Conservation (phyloP, 2,113 vertebrate species). For the Recurvirostra avosetta region DNA sequence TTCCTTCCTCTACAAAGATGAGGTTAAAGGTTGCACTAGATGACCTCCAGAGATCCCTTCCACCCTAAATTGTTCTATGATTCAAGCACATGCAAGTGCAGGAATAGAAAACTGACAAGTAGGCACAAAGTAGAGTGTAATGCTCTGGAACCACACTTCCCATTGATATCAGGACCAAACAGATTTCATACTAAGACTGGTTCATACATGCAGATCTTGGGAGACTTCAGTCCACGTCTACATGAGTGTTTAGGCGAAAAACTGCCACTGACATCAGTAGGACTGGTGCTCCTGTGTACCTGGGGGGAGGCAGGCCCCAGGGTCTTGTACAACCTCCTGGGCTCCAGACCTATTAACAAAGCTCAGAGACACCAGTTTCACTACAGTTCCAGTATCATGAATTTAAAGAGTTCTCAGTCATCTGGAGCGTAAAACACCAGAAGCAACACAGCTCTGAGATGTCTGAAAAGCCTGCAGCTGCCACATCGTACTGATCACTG, state of each 20-base stretch:
- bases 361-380: neutral
- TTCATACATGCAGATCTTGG: neutral
- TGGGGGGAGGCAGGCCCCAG: neutral
- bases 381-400: neutral
- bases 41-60: neutral
- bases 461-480: neutral
- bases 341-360: neutral
- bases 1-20: slow-evolving; percentile 7
- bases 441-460: neutral
- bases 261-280: neutral
- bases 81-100: neutral
- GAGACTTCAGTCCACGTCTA: neutral
- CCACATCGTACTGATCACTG: neutral
- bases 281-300: fast-evolving
- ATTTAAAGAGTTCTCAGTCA: neutral
- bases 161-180: neutral
- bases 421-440: neutral
- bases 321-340: neutral
- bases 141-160: neutral
- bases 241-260: neutral
- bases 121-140: fast-evolving
- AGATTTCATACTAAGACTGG: neutral
- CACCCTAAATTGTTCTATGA: neutral
- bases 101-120: neutral
- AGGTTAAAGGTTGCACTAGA: slow-evolving; percentile 3